Conservation (phyloP, 2,888 invertebrate species). For the Xanthia icteritia region DNA sequence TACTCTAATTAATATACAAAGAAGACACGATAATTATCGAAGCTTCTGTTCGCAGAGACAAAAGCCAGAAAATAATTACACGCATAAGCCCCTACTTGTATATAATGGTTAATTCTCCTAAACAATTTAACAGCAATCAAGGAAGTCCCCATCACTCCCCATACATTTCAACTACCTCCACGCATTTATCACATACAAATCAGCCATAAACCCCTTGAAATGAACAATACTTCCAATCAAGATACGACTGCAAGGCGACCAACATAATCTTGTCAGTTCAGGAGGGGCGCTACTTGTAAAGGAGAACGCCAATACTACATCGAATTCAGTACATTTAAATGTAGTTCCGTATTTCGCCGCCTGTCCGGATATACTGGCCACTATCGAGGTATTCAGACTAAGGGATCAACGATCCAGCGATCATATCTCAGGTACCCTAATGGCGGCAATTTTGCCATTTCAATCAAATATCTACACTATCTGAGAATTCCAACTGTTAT, state of each 20-base stretch:
- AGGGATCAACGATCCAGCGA: conserved; percentile 60
- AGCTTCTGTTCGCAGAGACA: conserved; percentile 8
- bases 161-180: conserved; percentile 42
- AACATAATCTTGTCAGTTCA: conserved; percentile 31
- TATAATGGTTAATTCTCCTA: conserved; percentile 49
- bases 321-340: conserved; percentile 27
- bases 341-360: conserved; percentile 32
- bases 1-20: too few relatives aligned
- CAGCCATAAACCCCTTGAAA: conserved; percentile 70
- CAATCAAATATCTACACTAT: conserved; percentile 79
- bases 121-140: conserved; percentile 61
- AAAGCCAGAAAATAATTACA: conserved; percentile 27
- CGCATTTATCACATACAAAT: conserved; percentile 62
- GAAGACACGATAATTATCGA: neutral
- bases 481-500: conserved; percentile 56
- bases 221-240: conserved; percentile 80
- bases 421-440: conserved; percentile 74
- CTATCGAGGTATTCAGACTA: conserved; percentile 54
- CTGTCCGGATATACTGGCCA: conserved; percentile 38
- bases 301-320: conserved; percentile 14
- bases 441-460: conserved; percentile 79
- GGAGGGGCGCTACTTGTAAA: conserved; percentile 32
- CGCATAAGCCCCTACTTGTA: conserved; percentile 16
- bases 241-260: conserved; percentile 63
- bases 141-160: conserved; percentile 52